A percentile compares a stretch with the other conserved stretches of the same genome.
phyloP scores from a whole-genome alignment of 2,888 invertebrate genomes.

The Caenorhabditis wallacei region DNA sequence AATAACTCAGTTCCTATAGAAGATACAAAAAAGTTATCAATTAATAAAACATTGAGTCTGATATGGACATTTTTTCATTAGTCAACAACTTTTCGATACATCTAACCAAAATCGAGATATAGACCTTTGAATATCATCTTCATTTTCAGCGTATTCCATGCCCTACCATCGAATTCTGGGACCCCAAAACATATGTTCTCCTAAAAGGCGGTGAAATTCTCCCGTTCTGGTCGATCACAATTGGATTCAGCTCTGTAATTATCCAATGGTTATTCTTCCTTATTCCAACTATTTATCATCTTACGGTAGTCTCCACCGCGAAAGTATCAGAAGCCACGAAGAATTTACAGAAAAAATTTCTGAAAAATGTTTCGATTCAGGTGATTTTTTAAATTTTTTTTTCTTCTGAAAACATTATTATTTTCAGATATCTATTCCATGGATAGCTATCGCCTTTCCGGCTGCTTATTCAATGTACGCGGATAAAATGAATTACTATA shows the following conservation, averaged over 20 bases:
- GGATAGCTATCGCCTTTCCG: slow-evolving; percentile 23
- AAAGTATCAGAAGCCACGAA: slow-evolving; percentile 14
- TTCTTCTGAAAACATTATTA: not conserved
- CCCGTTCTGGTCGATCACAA: slow-evolving; percentile 27
- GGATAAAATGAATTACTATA: slow-evolving; percentile 46
- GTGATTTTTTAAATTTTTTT: not conserved
- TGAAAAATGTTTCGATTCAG: slow-evolving; percentile 31
- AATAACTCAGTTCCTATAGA: no score
- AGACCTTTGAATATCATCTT: not conserved
- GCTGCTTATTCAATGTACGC: slow-evolving; percentile 35
- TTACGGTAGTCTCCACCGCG: not conserved
- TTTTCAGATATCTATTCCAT: slow-evolving; percentile 41
- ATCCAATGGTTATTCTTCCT: slow-evolving; percentile 21
- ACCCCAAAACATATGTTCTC: slow-evolving; percentile 34
- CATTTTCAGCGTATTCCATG: slow-evolving; percentile 40
- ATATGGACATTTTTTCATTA: no score
- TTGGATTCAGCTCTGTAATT: not conserved
- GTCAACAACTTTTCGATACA: no score
- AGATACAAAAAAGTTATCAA: no score
- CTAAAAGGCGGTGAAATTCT: slow-evolving; percentile 32
- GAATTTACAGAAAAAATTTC: slow-evolving; percentile 19
- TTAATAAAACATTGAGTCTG: no score
- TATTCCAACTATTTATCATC: slow-evolving; percentile 25
- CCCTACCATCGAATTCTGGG: slow-evolving; percentile 49
- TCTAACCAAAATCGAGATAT: no score